Conservation (phyloP, 2,888 invertebrate genomes). For the Catocala fraxini region DNA sequence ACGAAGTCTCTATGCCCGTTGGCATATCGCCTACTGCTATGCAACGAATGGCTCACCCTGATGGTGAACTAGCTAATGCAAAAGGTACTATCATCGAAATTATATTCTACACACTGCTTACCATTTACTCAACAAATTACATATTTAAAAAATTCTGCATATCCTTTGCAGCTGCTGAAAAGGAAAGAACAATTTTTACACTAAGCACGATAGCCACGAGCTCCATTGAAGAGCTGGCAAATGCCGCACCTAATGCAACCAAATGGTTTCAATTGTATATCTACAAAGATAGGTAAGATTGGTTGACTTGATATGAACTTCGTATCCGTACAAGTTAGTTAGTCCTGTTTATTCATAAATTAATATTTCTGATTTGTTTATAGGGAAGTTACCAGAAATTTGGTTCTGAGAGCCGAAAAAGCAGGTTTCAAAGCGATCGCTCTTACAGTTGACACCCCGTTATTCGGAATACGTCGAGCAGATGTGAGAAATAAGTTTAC, state of each 20-base stretch:
- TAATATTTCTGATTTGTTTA: slow-evolving; percentile 35
- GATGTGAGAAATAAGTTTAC: slow-evolving; percentile 95
- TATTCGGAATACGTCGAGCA: slow-evolving; percentile 93
- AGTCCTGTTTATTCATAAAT: too few relatives aligned
- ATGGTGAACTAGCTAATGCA: slow-evolving; percentile 95
- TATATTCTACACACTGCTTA: not conserved
- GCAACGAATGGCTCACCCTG: slow-evolving; percentile 96
- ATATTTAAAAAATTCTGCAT: too few relatives aligned
- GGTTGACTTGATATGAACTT: slow-evolving; percentile 8
- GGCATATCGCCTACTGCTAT: slow-evolving; percentile 96
- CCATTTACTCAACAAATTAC: not conserved
- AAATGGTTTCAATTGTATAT: slow-evolving; percentile 98
- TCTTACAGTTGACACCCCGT: slow-evolving; percentile 95
- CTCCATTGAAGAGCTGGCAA: slow-evolving; percentile 95
- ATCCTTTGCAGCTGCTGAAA: slow-evolving; percentile 90
- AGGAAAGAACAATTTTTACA: slow-evolving; percentile 92
- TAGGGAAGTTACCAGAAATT: slow-evolving; percentile 90
- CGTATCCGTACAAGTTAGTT: not conserved
- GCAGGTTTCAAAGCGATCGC: slow-evolving; percentile 96
- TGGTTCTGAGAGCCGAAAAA: slow-evolving; percentile 93
- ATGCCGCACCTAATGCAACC: slow-evolving; percentile 90
- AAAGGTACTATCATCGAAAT: slow-evolving; percentile 87
- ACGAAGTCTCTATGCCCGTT: slow-evolving; percentile 90
- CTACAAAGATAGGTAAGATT: slow-evolving; percentile 91
- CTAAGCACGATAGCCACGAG: slow-evolving; percentile 95